phyloP scores from a whole-genome alignment of 1,140 invertebrate genomes.

The Neelides sp. region DNA sequence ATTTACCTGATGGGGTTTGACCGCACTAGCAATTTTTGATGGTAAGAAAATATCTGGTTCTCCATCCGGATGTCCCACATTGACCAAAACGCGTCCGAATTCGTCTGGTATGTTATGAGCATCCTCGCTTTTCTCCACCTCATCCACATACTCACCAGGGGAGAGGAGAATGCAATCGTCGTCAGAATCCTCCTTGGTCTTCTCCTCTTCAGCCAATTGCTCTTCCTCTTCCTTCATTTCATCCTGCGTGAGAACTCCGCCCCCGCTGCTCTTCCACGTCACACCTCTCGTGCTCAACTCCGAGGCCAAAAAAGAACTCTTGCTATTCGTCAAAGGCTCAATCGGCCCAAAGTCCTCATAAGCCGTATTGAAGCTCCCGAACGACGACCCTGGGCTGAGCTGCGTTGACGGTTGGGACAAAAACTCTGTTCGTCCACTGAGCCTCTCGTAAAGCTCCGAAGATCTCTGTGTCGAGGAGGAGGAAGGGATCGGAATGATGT shows the following conservation, averaged over 20 bases:
- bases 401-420: no score
- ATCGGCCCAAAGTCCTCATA: neutral
- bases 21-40: constrained; percentile 76
- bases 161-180: constrained; percentile 42
- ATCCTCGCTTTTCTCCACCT: constrained; percentile 43
- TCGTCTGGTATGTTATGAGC: constrained; percentile 82
- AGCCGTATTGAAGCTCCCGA: constrained; percentile 38
- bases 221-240: constrained; percentile 42
- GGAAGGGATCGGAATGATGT: no score
- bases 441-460: no score
- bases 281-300: neutral
- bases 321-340: neutral
- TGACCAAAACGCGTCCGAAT: constrained; percentile 81
- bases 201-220: constrained; percentile 43
- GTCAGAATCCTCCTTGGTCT: constrained; percentile 45
- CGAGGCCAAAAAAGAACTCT: neutral
- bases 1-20: constrained; percentile 82
- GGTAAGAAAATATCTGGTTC: constrained; percentile 90
- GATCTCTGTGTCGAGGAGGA: no score
- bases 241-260: constrained; percentile 54
- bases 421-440: no score
- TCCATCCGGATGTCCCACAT: constrained; percentile 83
- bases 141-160: constrained; percentile 54
- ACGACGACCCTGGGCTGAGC: neutral
- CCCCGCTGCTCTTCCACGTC: constrained; percentile 30